These are phyloP conservation scores for Pardalotus punctatus DNA, from an alignment of 2,113 vertebrate genomes.

Conservation along the genomic window DNA sequence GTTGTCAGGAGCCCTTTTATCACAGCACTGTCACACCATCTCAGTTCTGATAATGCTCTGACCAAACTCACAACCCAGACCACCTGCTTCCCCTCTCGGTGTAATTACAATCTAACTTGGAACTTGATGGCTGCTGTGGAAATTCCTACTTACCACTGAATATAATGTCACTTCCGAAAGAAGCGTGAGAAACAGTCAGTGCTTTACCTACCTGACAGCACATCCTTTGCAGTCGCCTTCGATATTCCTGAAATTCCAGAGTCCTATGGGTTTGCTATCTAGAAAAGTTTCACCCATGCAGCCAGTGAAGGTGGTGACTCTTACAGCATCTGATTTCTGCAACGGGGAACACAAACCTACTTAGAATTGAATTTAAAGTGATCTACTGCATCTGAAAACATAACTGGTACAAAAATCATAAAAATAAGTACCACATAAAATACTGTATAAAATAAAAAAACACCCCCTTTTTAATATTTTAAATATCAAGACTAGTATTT, in stretches of 20 bases:
- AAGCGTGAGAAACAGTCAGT: neutral
- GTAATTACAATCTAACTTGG: neutral
- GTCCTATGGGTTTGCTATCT: constrained; percentile 91
- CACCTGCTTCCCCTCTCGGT: neutral
- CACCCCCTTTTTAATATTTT: neutral
- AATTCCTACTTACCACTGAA: neutral
- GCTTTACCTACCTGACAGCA: constrained; percentile 83
- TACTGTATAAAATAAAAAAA: neutral
- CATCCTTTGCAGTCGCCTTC: constrained; percentile 96
- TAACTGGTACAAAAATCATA: neutral
- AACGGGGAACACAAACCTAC: neutral
- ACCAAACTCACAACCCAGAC: neutral
- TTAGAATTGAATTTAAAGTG: neutral
- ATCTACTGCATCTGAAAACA: neutral
- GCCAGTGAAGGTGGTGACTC: constrained; percentile 87
- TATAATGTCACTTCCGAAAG: neutral
- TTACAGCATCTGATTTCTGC: constrained; percentile 93
- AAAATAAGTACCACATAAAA: neutral
- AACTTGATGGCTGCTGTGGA: neutral
- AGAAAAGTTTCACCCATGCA: constrained; percentile 96
- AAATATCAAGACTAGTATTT: neutral
- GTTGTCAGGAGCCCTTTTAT: neutral
- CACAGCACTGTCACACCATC: neutral
- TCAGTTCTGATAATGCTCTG: neutral
- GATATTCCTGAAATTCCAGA: constrained; percentile 96